A percentile compares a stretch with the other conserved stretches of the same genome.
Evolutionary conservation across 2,797 vertebrate species (phyloP).

Genomic region (Cryptoprocta ferox): DNA sequence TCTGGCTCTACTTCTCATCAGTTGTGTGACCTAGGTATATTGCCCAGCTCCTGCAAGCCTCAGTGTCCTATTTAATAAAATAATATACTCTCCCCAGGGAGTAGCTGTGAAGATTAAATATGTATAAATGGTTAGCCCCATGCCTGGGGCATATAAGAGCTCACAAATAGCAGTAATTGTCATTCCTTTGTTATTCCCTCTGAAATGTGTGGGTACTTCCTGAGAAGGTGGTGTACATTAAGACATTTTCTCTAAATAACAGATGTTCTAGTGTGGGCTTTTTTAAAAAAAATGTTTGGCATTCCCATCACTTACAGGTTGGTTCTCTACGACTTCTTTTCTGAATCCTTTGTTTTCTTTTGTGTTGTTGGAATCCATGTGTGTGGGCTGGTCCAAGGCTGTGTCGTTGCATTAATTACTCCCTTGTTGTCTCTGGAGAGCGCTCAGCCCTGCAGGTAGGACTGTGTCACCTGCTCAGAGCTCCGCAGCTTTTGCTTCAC

Average conservation of each 20-base stretch:
- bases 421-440: too few relatives aligned
- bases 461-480: not conserved
- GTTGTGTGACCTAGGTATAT: not conserved
- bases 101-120: not conserved
- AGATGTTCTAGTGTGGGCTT: not conserved
- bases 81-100: not conserved
- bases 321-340: not conserved
- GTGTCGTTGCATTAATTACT: rapidly evolving
- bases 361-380: not conserved
- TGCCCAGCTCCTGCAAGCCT: not conserved
- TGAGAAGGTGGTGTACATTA: not conserved
- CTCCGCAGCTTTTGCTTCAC: not conserved
- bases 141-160: not conserved
- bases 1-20: not conserved
- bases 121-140: not conserved
- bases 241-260: not conserved
- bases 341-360: not conserved
- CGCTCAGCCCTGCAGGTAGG: not conserved
- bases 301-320: not conserved
- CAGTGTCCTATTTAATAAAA: not conserved
- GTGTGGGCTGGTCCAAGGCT: not conserved
- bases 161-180: not conserved
- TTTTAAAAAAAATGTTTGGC: not conserved
- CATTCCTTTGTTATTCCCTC: not conserved
- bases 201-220: not conserved